Base-by-base conservation (phyloP, 2,797 vertebrate genomes). In the Prionace glauca region DNA sequence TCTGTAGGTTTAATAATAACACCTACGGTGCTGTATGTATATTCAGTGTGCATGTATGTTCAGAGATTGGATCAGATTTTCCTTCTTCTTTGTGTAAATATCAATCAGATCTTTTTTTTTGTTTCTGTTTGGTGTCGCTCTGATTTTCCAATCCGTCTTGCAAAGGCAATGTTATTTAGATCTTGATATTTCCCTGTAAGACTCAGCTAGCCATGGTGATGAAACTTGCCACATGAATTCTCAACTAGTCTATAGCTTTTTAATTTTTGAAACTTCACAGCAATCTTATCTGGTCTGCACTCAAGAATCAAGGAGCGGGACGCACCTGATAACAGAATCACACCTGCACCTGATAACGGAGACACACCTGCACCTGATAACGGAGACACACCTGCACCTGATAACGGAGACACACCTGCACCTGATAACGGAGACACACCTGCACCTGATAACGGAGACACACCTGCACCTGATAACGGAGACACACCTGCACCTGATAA, bases 241-340 rank as follows among this genome's bases (percentile, higher is more conserved):
- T 69, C 18, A 92, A 67, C 16, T 11, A 0, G n/a, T 62, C n/a
- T 67, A 9, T 24, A 36, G 9, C 90, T n/a, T 92, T 92, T n/a
- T 14, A 62, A 26, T 92, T 92, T 56, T 92, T 92, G 24, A 26
- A 67, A 67, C 69, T 92, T 65, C 90, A 91, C 88, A 92, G 90
- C 41, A 26, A 22, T 69, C 22, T 18, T 20, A 12, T 24, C 14
- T 36, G 88, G 16, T n/a, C 32, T 36, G 22, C 65, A 41, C 18
- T 12, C 90, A 69, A 67, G 90, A 69, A 18, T 69, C 18, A 92
- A 65, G 24, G 20, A 92, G 24, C n/a, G 65, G n/a, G 90, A 67
- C 7, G 8, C 65, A 62, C 50, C 50, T 60, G 24, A 90, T 18
- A 56, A 60, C 8, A 29, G 87, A 12, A 32, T 18, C n/a, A 36